Base-by-base conservation (phyloP, 2,888 invertebrate genomes). In the Phengaris alcon region DNA sequence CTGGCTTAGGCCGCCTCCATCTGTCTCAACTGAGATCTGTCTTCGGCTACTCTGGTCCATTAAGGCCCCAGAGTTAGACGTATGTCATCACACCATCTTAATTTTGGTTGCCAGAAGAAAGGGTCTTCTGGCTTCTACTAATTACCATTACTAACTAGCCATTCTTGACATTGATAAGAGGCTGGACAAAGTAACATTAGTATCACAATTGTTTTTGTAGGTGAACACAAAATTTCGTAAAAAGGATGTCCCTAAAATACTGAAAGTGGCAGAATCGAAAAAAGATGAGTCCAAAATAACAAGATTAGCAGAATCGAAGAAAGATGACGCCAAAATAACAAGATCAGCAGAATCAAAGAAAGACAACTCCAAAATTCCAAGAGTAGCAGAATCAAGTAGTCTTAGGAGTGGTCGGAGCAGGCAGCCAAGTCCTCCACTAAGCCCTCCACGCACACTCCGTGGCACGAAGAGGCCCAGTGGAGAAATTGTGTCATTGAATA, bases 401-500 rank as follows among this genome's bases (percentile, higher is more conserved):
- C 6, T 75, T 0, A 68, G 76, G n/a, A 68, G 74, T 0, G 68
- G 76, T 0, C 70, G 75, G 0, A 73, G 69, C 8, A 76, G 74
- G 8, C 64, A 74, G 44, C 59, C 76, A 5, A 75, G 74, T 54
- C 78, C 79, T 0, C 79, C 75, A 0, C 52, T 10, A 44, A 68
- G 74, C 0, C 79, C 75, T 1, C 52, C 52, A 44, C 69, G 74
- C 0, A 2, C 51, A 4, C 54, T 72, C 15, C 74, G 78, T 6
- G 74, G 77, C 3, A 69, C 57, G 0, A 76, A 74, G 68, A 73
- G 79, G 10, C n/a, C n/a, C 0, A 44, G 74, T 8, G 76, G 77
- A 0, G 79, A 80, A 6, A 75, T 77, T 4, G 46, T 76, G 0
- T n/a, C 75, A 0, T 73, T 77, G 1, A 75, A 75, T 46, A 78